These are phyloP conservation scores for Eulemur mongoz DNA, from an alignment of 2,797 vertebrate genomes.

Conservation along the genomic window DNA sequence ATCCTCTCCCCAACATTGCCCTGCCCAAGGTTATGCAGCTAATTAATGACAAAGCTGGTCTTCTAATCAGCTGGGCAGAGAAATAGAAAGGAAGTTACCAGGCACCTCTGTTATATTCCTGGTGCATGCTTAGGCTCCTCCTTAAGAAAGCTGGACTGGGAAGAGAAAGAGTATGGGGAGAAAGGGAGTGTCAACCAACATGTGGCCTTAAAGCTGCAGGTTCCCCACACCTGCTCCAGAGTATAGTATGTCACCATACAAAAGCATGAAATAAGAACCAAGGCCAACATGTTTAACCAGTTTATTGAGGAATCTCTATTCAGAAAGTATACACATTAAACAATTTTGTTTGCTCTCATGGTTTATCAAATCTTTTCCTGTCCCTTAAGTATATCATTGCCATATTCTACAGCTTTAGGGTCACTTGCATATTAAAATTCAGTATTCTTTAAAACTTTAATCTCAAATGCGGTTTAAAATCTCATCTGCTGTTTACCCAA, in stretches of 20 bases:
- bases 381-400: background rate
- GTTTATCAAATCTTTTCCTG: background rate
- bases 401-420: background rate
- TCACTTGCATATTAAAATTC: background rate
- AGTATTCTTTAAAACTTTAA: background rate
- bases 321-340: background rate
- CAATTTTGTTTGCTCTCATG: background rate
- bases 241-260: background rate
- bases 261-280: background rate
- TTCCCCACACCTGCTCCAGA: background rate
- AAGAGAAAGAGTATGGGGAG: background rate
- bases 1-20: background rate
- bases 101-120: background rate
- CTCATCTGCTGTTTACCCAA: background rate
- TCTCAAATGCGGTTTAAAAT: background rate
- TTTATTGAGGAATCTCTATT: background rate
- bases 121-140: background rate
- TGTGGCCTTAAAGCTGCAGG: background rate
- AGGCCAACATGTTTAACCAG: background rate
- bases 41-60: background rate
- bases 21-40: background rate
- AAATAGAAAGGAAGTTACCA: background rate
- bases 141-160: background rate
- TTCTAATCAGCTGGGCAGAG: background rate
- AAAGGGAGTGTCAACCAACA: background rate